These are phyloP conservation scores for Labeo calbasu DNA, from an alignment of 2,797 vertebrate genomes.

Conservation along the genomic window DNA sequence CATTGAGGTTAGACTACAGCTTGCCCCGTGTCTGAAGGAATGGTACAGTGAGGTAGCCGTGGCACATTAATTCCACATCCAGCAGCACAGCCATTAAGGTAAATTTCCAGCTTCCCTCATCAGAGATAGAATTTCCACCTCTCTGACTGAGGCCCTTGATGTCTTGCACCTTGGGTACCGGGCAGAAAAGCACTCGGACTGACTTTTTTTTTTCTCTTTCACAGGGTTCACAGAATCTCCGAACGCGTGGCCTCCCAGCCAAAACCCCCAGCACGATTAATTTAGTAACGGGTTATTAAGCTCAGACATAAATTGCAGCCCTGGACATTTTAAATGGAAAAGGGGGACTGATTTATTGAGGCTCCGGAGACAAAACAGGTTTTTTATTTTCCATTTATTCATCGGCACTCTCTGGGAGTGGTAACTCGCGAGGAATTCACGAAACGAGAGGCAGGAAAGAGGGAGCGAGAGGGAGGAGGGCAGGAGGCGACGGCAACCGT, in stretches of 20 bases:
- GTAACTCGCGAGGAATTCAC: slow-evolving; percentile 84
- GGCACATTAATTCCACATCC: slow-evolving; percentile 47
- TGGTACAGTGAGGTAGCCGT: slow-evolving; percentile 29
- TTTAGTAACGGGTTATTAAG: slow-evolving; percentile 87
- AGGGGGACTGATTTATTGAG: slow-evolving; percentile 87
- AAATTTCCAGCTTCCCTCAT: slow-evolving; percentile 62
- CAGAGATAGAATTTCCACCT: slow-evolving; percentile 64
- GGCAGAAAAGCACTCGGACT: slow-evolving; percentile 31
- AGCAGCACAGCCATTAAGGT: slow-evolving; percentile 60
- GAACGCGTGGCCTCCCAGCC: slow-evolving; percentile 74
- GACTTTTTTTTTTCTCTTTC: slow-evolving; percentile 54
- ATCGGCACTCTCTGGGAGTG: slow-evolving; percentile 81
- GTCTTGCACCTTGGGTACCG: slow-evolving; percentile 64
- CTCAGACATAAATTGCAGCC: slow-evolving; percentile 88
- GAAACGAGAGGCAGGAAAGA: slow-evolving; percentile 49
- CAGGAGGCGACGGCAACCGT: slow-evolving; percentile 10
- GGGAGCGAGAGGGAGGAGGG: slow-evolving; percentile 23
- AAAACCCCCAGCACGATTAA: slow-evolving; percentile 87
- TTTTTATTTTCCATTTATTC: slow-evolving; percentile 84
- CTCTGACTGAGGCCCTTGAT: slow-evolving; percentile 61
- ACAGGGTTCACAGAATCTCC: slow-evolving; percentile 63
- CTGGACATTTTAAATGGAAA: slow-evolving; percentile 89
- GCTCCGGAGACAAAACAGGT: slow-evolving; percentile 83
- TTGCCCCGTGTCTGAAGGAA: slow-evolving; percentile 36
- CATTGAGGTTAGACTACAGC: background rate